These are phyloP conservation scores for Willowsia nigromaculata DNA, from an alignment of 2,888 invertebrate species.

Conservation along the genomic window DNA sequence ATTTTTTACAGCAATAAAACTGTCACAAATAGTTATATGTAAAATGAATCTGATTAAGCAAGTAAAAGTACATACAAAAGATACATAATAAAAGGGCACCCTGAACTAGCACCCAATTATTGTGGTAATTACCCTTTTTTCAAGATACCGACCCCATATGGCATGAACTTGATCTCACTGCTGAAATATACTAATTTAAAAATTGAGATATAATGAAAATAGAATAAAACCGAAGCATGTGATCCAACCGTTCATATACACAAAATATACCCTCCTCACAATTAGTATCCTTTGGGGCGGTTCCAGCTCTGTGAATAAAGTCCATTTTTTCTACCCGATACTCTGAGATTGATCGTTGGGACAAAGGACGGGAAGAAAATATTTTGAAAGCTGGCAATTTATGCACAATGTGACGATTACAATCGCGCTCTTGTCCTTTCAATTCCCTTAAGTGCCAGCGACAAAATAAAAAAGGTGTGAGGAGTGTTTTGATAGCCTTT, in stretches of 20 bases:
- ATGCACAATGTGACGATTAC: slow-evolving; percentile 33
- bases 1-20: slow-evolving; percentile 11
- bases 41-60: background rate
- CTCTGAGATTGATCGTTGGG: background rate
- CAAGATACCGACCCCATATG: background rate
- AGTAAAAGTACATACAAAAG: background rate
- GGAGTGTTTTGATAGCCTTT: slow-evolving; percentile 55
- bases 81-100: slow-evolving; percentile 37
- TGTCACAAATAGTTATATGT: slow-evolving; percentile 41
- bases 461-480: slow-evolving; percentile 47
- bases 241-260: background rate
- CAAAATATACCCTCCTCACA: background rate
- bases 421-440: slow-evolving; percentile 24
- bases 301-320: background rate
- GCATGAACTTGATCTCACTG: slow-evolving; percentile 31
- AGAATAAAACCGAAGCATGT: background rate
- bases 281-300: slow-evolving; percentile 11
- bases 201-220: slow-evolving; percentile 5
- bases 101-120: slow-evolving; percentile 38
- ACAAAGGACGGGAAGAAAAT: slow-evolving; percentile 31
- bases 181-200: background rate
- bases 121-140: slow-evolving; percentile 45
- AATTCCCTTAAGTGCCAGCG: slow-evolving; percentile 21
- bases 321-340: slow-evolving; percentile 2
- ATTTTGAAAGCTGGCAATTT: slow-evolving; percentile 65